These are phyloP conservation scores for Menidia menidia DNA, from an alignment of 2,797 vertebrate genomes.

Conservation along the genomic window DNA sequence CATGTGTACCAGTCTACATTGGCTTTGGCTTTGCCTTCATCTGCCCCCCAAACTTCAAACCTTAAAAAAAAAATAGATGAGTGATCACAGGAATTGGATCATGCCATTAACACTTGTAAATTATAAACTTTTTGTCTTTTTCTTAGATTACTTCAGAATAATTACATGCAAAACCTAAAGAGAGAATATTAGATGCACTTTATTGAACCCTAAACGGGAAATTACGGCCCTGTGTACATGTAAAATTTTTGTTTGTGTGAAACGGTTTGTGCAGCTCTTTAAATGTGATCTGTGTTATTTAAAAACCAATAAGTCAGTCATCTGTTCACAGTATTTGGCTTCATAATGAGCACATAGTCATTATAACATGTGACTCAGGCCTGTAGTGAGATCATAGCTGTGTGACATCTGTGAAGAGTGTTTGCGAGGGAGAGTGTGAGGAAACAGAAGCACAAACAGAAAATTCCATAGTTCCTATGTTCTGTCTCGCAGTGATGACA, in stretches of 20 bases:
- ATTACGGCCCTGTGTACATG: background rate
- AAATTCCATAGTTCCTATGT: constrained; percentile 48
- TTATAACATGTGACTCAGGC: constrained; percentile 54
- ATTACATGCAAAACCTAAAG: constrained; percentile 5
- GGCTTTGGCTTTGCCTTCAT: constrained; percentile 38
- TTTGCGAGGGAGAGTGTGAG: constrained; percentile 42
- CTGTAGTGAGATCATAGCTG: constrained; percentile 55
- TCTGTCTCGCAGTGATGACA: constrained; percentile 72
- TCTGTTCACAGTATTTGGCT: constrained; percentile 26
- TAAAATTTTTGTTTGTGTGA: constrained; percentile 9
- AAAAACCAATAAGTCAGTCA: constrained; percentile 50
- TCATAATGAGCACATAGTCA: constrained; percentile 29
- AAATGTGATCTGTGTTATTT: constrained; percentile 24
- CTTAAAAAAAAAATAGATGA: constrained; percentile 40
- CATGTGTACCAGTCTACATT: constrained; percentile 34
- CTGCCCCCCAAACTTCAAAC: constrained; percentile 33
- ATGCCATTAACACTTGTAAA: constrained; percentile 27
- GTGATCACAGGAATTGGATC: constrained; percentile 17
- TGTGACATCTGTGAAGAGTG: constrained; percentile 49
- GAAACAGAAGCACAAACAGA: constrained; percentile 68
- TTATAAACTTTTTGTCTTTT: constrained; percentile 17
- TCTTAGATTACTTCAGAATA: constrained; percentile 15
- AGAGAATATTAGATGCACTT: no score
- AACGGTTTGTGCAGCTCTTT: constrained; percentile 21
- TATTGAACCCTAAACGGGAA: no score